These are phyloP conservation scores for Lampris incognitus DNA, from an alignment of 2,113 vertebrate genomes.

Conservation along the genomic window DNA sequence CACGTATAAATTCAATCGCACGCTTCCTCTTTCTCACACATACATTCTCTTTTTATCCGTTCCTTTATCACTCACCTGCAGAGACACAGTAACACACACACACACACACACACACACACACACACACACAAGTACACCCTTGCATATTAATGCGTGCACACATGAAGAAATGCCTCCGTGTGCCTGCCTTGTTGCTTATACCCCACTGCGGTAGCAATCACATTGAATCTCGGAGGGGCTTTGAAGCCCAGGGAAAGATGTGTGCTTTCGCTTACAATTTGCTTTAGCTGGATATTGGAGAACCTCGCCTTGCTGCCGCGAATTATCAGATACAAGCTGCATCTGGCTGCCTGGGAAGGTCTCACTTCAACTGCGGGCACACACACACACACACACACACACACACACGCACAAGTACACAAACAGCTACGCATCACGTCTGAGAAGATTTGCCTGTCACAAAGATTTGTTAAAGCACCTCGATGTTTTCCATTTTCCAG, in stretches of 20 bases:
- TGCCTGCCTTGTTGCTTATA: not conserved
- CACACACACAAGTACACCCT: constrained; percentile 3
- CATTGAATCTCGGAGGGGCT: constrained; percentile 6
- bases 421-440: constrained; percentile 32
- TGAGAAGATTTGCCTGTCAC: constrained; percentile 60
- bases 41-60: constrained; percentile 9
- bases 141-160: not conserved
- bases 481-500: constrained; percentile 58
- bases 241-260: constrained; percentile 16
- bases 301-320: not conserved
- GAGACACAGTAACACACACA: constrained; percentile 20
- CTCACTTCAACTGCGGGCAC: constrained; percentile 2
- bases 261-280: constrained; percentile 31
- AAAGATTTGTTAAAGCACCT: constrained; percentile 60
- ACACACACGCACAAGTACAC: not conserved
- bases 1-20: not conserved
- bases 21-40: constrained; percentile 23
- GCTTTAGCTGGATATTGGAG: constrained; percentile 16
- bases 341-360: constrained; percentile 28
- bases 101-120: not conserved
- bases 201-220: constrained; percentile 24
- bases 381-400: not conserved
- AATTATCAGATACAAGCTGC: constrained; percentile 49
- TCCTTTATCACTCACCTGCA: constrained; percentile 3
- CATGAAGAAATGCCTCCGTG: constrained; percentile 5